Evolutionary conservation across 2,888 invertebrate genomes (phyloP).

Genomic region (Kuschelorhynchus macadamiae): DNA sequence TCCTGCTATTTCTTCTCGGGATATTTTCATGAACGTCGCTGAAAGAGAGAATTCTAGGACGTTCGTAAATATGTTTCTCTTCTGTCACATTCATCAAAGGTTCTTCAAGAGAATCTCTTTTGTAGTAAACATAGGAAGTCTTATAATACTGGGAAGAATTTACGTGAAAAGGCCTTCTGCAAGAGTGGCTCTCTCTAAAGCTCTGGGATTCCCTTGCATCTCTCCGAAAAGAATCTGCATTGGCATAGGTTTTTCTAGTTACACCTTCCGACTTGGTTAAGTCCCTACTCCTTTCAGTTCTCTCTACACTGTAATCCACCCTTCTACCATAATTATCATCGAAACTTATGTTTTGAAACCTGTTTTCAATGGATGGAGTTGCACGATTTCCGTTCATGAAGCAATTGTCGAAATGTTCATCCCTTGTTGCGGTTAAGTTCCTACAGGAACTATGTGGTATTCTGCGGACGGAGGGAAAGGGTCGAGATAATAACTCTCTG

Average conservation of each 20-base stretch:
- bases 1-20: constrained; percentile 66
- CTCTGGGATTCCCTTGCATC: constrained; percentile 46
- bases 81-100: constrained; percentile 38
- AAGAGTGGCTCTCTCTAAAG: constrained; percentile 34
- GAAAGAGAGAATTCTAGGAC: constrained; percentile 61
- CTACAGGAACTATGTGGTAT: constrained; percentile 64
- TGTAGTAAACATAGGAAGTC: constrained; percentile 62
- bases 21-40: constrained; percentile 61
- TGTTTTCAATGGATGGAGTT: constrained; percentile 57
- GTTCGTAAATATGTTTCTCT: constrained; percentile 46
- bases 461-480: constrained; percentile 65
- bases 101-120: constrained; percentile 56
- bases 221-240: constrained; percentile 53
- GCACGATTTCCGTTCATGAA: constrained; percentile 23
- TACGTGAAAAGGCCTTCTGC: constrained; percentile 48
- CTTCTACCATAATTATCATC: constrained; percentile 55
- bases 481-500: constrained; percentile 77
- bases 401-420: constrained; percentile 43
- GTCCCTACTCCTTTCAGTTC: constrained; percentile 61
- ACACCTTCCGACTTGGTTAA: constrained; percentile 68
- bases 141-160: constrained; percentile 59
- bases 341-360: constrained; percentile 62
- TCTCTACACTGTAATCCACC: constrained; percentile 51
- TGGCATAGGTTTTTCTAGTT: constrained; percentile 65
- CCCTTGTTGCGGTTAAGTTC: constrained; percentile 56